These are phyloP conservation scores for Orestias chungarensis DNA, from an alignment of 2,797 vertebrate species.

Conservation along the genomic window DNA sequence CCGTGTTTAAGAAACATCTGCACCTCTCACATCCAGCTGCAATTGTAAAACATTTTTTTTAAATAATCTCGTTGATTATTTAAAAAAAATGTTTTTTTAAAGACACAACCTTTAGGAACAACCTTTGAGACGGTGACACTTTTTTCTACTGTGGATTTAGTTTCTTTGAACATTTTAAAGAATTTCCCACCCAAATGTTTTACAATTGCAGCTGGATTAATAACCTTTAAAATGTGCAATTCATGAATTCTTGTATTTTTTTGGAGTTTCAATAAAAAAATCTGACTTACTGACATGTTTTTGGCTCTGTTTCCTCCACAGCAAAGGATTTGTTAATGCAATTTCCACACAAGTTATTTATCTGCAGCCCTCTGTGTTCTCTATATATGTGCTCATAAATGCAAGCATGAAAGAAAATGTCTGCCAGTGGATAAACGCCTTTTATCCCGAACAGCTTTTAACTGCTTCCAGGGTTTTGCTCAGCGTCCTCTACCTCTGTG, in stretches of 20 bases:
- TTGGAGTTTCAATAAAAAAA: background rate
- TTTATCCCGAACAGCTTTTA: background rate
- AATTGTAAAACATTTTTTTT: too few relatives aligned
- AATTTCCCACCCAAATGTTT: too few relatives aligned
- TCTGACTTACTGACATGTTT: background rate
- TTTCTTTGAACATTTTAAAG: background rate
- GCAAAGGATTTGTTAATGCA: background rate
- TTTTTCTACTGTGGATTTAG: background rate
- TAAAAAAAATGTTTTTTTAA: background rate
- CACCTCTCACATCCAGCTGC: too few relatives aligned
- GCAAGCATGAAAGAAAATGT: background rate
- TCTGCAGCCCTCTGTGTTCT: too few relatives aligned
- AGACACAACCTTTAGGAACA: too few relatives aligned
- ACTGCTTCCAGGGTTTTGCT: background rate
- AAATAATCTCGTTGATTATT: background rate
- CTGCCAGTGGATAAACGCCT: background rate
- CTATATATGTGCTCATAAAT: background rate
- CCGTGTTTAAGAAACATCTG: background rate
- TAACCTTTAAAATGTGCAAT: too few relatives aligned
- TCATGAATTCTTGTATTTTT: too few relatives aligned
- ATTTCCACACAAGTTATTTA: background rate
- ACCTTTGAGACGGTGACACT: too few relatives aligned
- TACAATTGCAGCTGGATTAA: too few relatives aligned
- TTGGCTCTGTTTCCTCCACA: background rate
- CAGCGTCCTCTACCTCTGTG: constrained; percentile 50